Percentiles rank a stretch among this genome's conserved stretches.
Evolutionary conservation across 2,113 vertebrate species (phyloP).

Genomic region (Lanius collurio): DNA sequence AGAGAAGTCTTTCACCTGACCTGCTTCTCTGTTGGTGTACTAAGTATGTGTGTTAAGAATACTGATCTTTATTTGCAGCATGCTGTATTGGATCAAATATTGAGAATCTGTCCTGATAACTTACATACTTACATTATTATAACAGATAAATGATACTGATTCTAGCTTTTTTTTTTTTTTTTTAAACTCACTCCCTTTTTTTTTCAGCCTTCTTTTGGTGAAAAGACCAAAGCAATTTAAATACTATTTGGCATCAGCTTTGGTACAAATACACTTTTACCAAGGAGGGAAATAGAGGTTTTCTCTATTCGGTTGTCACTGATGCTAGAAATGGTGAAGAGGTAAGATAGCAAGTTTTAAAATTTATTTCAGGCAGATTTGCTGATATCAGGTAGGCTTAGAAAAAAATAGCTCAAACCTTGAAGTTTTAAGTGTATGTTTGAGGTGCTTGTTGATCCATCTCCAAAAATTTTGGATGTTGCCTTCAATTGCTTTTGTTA

Average conservation of each 20-base stretch:
- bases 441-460: not conserved
- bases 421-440: not conserved
- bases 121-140: not conserved
- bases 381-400: not conserved
- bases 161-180: not conserved
- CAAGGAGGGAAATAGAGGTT: not conserved
- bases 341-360: not conserved
- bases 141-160: not conserved
- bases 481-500: not conserved
- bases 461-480: not conserved
- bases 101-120: not conserved
- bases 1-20: not conserved
- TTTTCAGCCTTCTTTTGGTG: not conserved
- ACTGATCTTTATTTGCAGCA: not conserved
- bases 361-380: not conserved
- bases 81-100: not conserved
- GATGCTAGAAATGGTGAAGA: not conserved
- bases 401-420: not conserved
- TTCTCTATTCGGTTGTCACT: not conserved
- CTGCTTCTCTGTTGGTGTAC: not conserved
- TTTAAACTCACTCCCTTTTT: rapidly evolving
- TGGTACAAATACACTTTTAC: not conserved
- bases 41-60: not conserved
- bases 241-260: not conserved
- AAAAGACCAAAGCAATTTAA: not conserved